These are phyloP conservation scores for Tethea ocularis DNA, from an alignment of 2,888 invertebrate genomes.

Conservation along the genomic window DNA sequence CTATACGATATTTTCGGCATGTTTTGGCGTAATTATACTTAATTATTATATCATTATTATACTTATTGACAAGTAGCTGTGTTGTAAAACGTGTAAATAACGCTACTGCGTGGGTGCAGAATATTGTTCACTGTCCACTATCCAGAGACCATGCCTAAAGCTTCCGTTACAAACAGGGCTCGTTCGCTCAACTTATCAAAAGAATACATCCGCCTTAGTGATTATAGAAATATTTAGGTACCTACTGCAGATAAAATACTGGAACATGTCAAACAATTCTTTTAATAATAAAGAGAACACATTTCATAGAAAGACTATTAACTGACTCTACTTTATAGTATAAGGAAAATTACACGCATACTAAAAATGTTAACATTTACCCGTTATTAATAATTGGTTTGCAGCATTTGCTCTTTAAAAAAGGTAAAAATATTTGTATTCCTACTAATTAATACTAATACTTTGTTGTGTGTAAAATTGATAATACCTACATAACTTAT, in stretches of 20 bases:
- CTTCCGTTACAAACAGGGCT: constrained; percentile 57
- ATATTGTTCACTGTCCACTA: constrained; percentile 71
- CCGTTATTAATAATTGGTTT: background rate
- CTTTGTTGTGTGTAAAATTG: too few relatives aligned
- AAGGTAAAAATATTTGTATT: background rate
- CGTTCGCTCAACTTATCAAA: constrained; percentile 48
- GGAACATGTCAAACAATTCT: constrained; percentile 14
- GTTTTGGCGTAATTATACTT: too few relatives aligned
- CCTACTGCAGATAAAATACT: constrained; percentile 30
- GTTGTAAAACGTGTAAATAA: background rate
- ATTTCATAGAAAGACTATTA: too few relatives aligned
- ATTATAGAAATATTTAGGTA: constrained; percentile 38
- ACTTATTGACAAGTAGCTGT: background rate
- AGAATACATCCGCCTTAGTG: constrained; percentile 68
- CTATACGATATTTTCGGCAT: too few relatives aligned
- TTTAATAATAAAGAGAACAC: background rate
- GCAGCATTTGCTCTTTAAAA: background rate
- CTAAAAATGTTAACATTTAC: background rate
- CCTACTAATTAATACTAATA: too few relatives aligned
- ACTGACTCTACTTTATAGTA: background rate
- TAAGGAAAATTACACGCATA: background rate
- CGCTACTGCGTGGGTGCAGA: constrained; percentile 29
- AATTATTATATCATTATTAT: too few relatives aligned
- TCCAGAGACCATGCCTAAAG: constrained; percentile 58
- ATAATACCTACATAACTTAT: too few relatives aligned